A percentile compares a stretch with the other conserved stretches of the same genome.
Evolutionary conservation across 2,113 vertebrate species (phyloP).

Genomic region (Scomber japonicus): DNA sequence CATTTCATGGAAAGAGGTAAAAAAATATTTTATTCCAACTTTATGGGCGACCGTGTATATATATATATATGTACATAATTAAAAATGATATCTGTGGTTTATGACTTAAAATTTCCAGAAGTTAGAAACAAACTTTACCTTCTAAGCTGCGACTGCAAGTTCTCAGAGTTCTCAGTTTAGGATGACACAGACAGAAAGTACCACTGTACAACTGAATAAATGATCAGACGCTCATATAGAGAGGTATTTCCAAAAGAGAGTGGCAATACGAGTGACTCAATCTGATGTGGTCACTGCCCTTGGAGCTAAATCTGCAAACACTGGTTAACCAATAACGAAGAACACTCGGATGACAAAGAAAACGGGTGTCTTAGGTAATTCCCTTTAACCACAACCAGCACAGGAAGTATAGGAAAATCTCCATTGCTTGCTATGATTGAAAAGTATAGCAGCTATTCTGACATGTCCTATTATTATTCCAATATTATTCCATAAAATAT

Average conservation of each 20-base stretch:
- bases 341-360: background rate
- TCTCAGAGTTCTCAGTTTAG: slow-evolving; percentile 6
- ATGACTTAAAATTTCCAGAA: background rate
- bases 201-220: background rate
- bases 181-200: background rate
- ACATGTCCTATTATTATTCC: background rate
- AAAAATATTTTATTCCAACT: too few relatives aligned
- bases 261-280: background rate
- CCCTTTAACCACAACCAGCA: background rate
- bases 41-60: too few relatives aligned
- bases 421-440: background rate
- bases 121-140: slow-evolving; percentile 25
- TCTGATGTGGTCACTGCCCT: slow-evolving; percentile 9
- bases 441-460: background rate
- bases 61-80: too few relatives aligned
- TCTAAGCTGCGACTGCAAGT: background rate
- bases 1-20: too few relatives aligned
- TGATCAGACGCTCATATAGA: background rate
- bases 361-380: background rate
- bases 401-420: background rate
- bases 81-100: background rate
- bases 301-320: slow-evolving; percentile 6
- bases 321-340: slow-evolving; percentile 37
- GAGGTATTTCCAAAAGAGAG: background rate
- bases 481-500: background rate